Conservation (phyloP, 1,140 invertebrate genomes). For the Drosophila funebris region DNA sequence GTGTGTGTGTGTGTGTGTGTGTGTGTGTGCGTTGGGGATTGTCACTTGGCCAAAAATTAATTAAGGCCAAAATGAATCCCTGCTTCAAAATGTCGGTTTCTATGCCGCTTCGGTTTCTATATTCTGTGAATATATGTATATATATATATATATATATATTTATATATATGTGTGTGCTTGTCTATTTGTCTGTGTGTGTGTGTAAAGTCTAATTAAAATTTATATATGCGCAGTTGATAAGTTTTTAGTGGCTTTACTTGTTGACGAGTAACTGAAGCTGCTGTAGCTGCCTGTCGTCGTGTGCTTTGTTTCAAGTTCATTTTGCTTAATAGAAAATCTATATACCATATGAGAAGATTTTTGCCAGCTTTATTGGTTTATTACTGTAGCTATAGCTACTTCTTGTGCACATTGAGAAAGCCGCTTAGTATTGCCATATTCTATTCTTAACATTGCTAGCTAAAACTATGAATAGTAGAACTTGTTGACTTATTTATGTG, state of each 20-base stretch:
- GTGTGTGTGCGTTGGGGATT: conserved; percentile 31
- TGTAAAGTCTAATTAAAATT: conserved; percentile 71
- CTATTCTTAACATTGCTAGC: too few species aligned
- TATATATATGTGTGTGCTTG: conserved; percentile 6
- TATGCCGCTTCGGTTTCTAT: conserved; percentile 20
- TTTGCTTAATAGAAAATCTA: not conserved
- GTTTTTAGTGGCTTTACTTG: conserved; percentile 75
- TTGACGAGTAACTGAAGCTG: conserved; percentile 34
- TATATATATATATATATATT: not conserved
- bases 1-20: not conserved
- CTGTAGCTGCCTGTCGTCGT: conserved; percentile 15
- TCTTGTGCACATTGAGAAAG: too few species aligned
- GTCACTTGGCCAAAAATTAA: conserved; percentile 80
- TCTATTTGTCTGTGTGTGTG: conserved; percentile 20
- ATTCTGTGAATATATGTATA: not conserved
- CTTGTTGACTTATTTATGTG: too few species aligned
- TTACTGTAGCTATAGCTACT: too few species aligned
- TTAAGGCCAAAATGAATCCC: conserved; percentile 64
- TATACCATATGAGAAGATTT: not conserved
- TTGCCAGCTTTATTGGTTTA: too few species aligned
- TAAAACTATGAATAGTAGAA: too few species aligned
- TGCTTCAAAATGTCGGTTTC: conserved; percentile 45
- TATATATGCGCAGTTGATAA: conserved; percentile 76
- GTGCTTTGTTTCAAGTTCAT: not conserved
- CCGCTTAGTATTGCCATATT: too few species aligned